Base-by-base conservation (phyloP, 2,888 invertebrate species). In the Disparrhopalites patrizii region DNA sequence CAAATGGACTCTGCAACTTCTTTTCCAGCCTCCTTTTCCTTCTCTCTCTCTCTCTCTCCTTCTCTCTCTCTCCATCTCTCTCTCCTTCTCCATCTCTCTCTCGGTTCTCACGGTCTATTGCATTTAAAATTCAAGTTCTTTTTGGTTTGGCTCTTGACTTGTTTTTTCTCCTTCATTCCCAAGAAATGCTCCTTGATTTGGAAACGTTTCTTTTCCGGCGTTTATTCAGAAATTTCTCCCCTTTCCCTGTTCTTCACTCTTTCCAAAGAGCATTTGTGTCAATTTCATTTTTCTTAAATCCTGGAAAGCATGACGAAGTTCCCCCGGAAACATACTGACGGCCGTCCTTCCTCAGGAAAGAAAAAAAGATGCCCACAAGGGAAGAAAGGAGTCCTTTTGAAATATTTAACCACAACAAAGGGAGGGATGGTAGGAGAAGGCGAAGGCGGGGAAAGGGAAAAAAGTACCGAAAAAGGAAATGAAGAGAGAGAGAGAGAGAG, bases 1-100 rank as follows among this genome's bases (percentile, higher is more conserved):
- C 25, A 40, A 57, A 63, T 60, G 28, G 36, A 38, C 43, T 50
- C 43, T 50, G 43, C 50, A 50, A 36, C 47, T 28, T 50, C 30
- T 50, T 47, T 23, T 43, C 27, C 31, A 10, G 25, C 38, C 27
- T 20, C 15, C 38, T 38, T 40, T 40, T 27, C 36, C 13, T 13
- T 20, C 20, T 36, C 36, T 23, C 25, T 38, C 10, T 38, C 25
- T 57, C 23, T 57, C 23, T 27, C 50, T 50, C 50, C 28, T 25
- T 51, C 10, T 30, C 13, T 33, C 23, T 15, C 36, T 18, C 36
- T 47, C 47, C 23, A 3, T 13, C 18, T 18, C 15, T 43, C 43
- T 43, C 43, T 43, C 15, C 8, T 47, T 47, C 10, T 18, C 1
- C 13, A 10, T 47, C 47, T 47, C 18, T 47, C 23, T 47, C 18